phyloP scores from a whole-genome alignment of 2,113 vertebrate species.

The Psammodynastes pulverulentus region DNA sequence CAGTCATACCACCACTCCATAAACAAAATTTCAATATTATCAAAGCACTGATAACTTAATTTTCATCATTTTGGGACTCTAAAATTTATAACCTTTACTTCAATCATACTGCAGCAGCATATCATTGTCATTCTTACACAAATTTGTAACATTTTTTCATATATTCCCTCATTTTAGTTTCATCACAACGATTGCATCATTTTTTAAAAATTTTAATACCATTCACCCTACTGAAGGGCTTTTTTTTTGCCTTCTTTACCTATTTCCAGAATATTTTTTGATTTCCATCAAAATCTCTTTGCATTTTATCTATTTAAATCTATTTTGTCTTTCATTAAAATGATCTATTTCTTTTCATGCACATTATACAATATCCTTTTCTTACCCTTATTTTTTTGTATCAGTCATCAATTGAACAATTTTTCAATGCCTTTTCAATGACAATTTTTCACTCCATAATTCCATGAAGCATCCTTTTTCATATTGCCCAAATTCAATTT shows the following conservation, averaged over 20 bases:
- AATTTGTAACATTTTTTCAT: not conserved
- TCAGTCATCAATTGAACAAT: not conserved
- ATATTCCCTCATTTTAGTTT: not conserved
- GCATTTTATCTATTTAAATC: not conserved
- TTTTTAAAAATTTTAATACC: not conserved
- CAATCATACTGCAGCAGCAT: not conserved
- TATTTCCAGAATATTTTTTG: not conserved
- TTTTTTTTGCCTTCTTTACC: not conserved
- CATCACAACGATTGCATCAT: not conserved
- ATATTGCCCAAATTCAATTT: not conserved
- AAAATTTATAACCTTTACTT: not conserved
- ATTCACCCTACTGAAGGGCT: not conserved
- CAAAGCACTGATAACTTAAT: not conserved
- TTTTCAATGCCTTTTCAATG: not conserved
- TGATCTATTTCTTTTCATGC: not conserved
- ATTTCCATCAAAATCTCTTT: not conserved
- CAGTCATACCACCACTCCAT: not conserved
- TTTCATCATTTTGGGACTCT: not conserved
- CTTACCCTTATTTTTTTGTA: not conserved
- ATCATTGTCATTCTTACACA: not conserved
- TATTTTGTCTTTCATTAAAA: not conserved
- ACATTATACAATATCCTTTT: not conserved
- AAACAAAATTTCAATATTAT: not conserved
- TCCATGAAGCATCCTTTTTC: not conserved
- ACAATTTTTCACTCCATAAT: not conserved